phyloP scores from a whole-genome alignment of 2,113 vertebrate species.

The Pelusios castaneus region DNA sequence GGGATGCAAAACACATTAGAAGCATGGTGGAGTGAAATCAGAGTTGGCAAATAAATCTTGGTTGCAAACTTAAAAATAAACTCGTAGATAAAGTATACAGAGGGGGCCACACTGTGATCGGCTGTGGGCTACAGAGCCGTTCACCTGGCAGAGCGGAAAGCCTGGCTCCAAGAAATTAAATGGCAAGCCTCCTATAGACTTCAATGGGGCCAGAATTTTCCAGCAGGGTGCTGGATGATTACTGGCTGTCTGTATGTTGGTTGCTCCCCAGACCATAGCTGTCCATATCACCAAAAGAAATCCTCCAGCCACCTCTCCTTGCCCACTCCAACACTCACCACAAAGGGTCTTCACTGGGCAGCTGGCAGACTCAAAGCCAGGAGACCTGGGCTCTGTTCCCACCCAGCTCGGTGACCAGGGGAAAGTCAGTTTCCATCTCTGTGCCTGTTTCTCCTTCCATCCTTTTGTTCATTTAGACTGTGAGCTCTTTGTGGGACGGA shows the following conservation, averaged over 20 bases:
- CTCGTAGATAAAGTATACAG: too few species aligned
- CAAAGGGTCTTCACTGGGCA: not conserved
- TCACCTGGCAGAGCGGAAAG: not conserved
- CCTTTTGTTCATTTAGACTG: not conserved
- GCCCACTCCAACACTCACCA: not conserved
- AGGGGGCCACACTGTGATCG: not conserved
- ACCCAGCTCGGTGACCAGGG: not conserved
- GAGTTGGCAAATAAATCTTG: constrained; percentile 26
- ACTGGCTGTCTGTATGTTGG: not conserved
- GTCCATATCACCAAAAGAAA: not conserved
- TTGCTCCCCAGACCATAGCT: not conserved
- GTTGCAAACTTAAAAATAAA: constrained; percentile 6
- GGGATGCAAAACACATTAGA: not conserved
- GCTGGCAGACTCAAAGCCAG: not conserved
- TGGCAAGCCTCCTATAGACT: not conserved
- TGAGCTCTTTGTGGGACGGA: not conserved
- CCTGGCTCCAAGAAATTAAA: not conserved
- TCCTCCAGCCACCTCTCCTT: too few species aligned
- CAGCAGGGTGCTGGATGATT: not conserved
- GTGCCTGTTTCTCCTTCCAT: not conserved
- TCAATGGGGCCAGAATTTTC: not conserved
- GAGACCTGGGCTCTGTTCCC: not conserved
- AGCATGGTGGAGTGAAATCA: not conserved
- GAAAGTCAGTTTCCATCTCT: not conserved
- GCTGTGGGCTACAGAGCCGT: not conserved